Conservation (phyloP, 2,888 invertebrate species). For the Mystacides longicornis region DNA sequence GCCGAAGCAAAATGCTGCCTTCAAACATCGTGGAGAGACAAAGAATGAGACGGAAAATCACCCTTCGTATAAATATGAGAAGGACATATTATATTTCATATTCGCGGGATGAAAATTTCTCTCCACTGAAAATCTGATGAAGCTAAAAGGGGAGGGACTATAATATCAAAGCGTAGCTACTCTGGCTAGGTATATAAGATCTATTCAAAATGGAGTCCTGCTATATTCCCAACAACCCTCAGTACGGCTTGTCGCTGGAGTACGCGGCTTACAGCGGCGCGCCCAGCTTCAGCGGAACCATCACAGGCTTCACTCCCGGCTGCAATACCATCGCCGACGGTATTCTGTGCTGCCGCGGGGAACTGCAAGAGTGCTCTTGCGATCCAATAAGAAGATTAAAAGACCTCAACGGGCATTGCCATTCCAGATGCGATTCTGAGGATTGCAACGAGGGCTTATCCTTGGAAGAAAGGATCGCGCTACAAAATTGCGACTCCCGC, state of each 20-base stretch:
- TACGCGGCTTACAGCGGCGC: constrained; percentile 36
- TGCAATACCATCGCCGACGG: constrained; percentile 31
- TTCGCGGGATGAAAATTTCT: constrained; percentile 11
- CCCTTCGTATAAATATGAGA: constrained; percentile 15
- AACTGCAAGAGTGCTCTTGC: constrained; percentile 28
- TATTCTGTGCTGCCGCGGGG: constrained; percentile 23
- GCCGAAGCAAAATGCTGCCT: constrained; percentile 16
- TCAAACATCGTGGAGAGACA: constrained; percentile 16
- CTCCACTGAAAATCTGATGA: not conserved
- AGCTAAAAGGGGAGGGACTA: constrained; percentile 5
- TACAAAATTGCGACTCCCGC: constrained; percentile 14
- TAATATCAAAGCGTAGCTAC: not conserved
- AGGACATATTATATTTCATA: constrained; percentile 15
- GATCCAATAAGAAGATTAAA: constrained; percentile 38
- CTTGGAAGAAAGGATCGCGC: constrained; percentile 14
- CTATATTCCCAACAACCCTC: constrained; percentile 62
- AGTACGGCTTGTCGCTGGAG: constrained; percentile 52
- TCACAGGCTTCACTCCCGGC: constrained; percentile 38
- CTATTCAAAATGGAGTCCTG: constrained; percentile 44
- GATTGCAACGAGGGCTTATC: constrained; percentile 4
- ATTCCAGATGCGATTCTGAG: constrained; percentile 18
- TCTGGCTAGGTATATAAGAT: constrained; percentile 15
- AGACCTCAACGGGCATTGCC: constrained; percentile 28
- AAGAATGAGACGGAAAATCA: constrained; percentile 23
- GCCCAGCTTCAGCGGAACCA: constrained; percentile 32